phyloP scores from a whole-genome alignment of 2,888 invertebrate genomes.

The Galerucella nymphaeae region DNA sequence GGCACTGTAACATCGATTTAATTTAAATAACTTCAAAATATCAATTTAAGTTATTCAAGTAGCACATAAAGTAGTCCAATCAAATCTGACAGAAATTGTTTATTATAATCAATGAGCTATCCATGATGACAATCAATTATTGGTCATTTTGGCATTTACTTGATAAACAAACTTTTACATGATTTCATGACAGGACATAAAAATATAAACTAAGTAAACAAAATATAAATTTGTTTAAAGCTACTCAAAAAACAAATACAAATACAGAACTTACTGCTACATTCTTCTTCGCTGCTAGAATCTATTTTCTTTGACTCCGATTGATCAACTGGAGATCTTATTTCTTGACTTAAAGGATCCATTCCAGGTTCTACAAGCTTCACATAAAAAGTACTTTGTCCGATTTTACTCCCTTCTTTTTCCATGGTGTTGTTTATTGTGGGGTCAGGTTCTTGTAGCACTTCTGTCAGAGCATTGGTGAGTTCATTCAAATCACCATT shows the following conservation, averaged over 20 bases:
- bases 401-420: conserved; percentile 64
- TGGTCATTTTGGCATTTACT: too few species aligned
- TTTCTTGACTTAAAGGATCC: conserved; percentile 57
- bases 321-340: conserved; percentile 71
- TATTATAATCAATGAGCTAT: too few species aligned
- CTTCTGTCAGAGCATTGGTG: conserved; percentile 72
- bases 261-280: conserved; percentile 49
- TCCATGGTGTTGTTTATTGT: conserved; percentile 53
- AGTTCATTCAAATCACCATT: conserved; percentile 74
- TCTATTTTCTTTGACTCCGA: conserved; percentile 84
- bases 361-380: conserved; percentile 58
- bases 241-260: too few species aligned
- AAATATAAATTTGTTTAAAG: background rate
- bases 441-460: conserved; percentile 60
- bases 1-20: too few species aligned
- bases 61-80: too few species aligned
- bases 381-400: conserved; percentile 68
- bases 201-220: background rate
- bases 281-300: conserved; percentile 78
- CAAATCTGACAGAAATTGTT: too few species aligned
- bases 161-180: too few species aligned
- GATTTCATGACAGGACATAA: background rate
- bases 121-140: too few species aligned
- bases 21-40: too few species aligned
- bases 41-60: too few species aligned